These are phyloP conservation scores for Onychostruthus taczanowskii DNA, from an alignment of 2,113 vertebrate genomes.

Conservation along the genomic window DNA sequence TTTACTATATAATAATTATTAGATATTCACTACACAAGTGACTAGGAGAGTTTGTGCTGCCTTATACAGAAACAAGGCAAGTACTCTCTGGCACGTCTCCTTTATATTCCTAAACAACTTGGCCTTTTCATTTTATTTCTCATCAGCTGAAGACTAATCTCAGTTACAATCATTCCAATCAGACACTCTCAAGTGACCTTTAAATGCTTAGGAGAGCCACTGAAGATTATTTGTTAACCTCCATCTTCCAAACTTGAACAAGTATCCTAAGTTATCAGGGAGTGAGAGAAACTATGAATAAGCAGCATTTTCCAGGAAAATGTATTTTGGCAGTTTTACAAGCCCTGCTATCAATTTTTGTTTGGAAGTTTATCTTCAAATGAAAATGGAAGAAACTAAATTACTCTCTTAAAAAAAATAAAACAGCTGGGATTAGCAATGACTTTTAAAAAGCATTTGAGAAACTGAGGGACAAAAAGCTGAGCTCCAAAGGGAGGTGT, in stretches of 20 bases:
- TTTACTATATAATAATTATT: not conserved
- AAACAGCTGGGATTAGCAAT: not conserved
- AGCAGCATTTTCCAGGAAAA: not conserved
- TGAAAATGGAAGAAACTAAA: not conserved
- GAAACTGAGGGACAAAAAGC: not conserved
- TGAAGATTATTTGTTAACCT: not conserved
- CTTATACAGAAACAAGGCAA: not conserved
- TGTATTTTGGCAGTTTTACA: not conserved
- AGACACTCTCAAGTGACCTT: conserved; percentile 24
- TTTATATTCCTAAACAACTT: conserved; percentile 6
- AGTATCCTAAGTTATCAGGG: not conserved
- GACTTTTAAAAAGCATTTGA: not conserved
- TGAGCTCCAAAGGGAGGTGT: not conserved
- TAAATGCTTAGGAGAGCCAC: not conserved
- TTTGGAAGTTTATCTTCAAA: conserved; percentile 10
- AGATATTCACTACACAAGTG: not conserved
- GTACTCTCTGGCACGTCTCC: not conserved
- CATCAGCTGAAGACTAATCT: not conserved
- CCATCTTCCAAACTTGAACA: not conserved
- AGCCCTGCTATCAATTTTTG: not conserved
- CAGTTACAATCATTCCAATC: conserved; percentile 5
- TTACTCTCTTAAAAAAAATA: not conserved
- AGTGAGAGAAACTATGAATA: not conserved
- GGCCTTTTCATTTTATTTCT: conserved; percentile 32
- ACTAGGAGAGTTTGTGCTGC: not conserved